Evolutionary conservation across 53 echinoderm and acorn worm species (phyloP).

Genomic region (Hippasteria phrygiana): DNA sequence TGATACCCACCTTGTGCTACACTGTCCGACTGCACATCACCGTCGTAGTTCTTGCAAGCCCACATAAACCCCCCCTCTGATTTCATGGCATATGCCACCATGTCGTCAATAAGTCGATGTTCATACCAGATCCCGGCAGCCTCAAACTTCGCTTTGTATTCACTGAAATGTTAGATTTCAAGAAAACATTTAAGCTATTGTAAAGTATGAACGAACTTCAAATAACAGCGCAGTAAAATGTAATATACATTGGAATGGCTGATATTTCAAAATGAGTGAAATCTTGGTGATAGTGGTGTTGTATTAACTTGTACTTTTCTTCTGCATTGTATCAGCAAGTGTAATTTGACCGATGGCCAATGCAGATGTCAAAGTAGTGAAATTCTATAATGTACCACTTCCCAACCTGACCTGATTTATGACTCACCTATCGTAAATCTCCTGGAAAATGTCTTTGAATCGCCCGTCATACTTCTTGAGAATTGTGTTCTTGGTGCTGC

Average conservation of each 20-base stretch:
- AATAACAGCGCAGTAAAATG: too few relatives aligned
- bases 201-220: neutral
- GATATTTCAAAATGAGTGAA: neutral
- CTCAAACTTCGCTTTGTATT: slow-evolving; percentile 82
- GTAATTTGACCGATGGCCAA: too few relatives aligned
- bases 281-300: too few relatives aligned
- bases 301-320: too few relatives aligned
- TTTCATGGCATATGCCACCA: slow-evolving; percentile 96
- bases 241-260: too few relatives aligned
- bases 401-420: too few relatives aligned
- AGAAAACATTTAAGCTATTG: neutral
- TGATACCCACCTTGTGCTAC: slow-evolving; percentile 87
- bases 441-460: slow-evolving; percentile 98
- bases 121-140: slow-evolving; percentile 92
- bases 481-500: slow-evolving; percentile 95
- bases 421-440: slow-evolving; percentile 90
- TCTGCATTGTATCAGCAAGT: too few relatives aligned
- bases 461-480: slow-evolving; percentile 95
- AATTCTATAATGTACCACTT: too few relatives aligned
- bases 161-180: slow-evolving; percentile 35
- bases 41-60: slow-evolving; percentile 99
- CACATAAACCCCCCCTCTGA: slow-evolving; percentile 95
- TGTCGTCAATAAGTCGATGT: slow-evolving; percentile 95
- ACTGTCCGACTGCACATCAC: slow-evolving; percentile 95
- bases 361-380: too few relatives aligned